Percentiles rank a stretch among this genome's conserved stretches.
These are phyloP conservation scores for Amiota minor DNA, from an alignment of 2,888 invertebrate genomes.

Conservation along the genomic window DNA sequence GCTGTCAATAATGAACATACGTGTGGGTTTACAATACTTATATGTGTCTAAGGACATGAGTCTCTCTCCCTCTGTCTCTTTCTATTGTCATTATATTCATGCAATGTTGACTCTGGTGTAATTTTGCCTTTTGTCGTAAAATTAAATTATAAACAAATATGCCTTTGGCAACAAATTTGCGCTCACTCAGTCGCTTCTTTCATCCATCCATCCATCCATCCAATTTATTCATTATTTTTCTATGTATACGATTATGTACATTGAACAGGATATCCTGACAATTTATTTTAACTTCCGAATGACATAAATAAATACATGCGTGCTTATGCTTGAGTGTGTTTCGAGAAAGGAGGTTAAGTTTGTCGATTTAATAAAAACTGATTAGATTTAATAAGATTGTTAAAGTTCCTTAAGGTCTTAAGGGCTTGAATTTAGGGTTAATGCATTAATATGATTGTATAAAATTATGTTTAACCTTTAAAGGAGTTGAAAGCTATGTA, in stretches of 20 bases:
- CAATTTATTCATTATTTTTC: not conserved
- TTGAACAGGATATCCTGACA: conserved; percentile 23
- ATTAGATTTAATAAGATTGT: not conserved
- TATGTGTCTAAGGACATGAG: not conserved
- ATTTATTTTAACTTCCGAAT: conserved; percentile 24
- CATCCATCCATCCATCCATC: too few species aligned
- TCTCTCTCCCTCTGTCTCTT: not conserved
- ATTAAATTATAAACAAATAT: conserved; percentile 22
- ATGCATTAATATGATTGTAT: too few species aligned
- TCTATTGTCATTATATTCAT: not conserved
- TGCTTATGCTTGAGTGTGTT: not conserved
- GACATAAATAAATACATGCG: not conserved
- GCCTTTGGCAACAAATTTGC: conserved; percentile 15
- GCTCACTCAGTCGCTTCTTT: not conserved
- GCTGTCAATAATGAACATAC: conserved; percentile 11
- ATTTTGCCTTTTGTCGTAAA: conserved; percentile 26
- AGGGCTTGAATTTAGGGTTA: too few species aligned
- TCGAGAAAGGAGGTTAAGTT: not conserved
- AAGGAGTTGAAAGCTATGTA: too few species aligned
- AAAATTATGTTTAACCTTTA: too few species aligned
- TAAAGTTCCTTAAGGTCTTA: too few species aligned
- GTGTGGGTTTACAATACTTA: not conserved
- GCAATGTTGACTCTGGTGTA: not conserved
- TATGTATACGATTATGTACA: not conserved
- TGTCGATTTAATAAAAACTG: conserved; percentile 6